Base-by-base conservation (phyloP, 2,888 invertebrate genomes). In the Ametastegia equiseti region DNA sequence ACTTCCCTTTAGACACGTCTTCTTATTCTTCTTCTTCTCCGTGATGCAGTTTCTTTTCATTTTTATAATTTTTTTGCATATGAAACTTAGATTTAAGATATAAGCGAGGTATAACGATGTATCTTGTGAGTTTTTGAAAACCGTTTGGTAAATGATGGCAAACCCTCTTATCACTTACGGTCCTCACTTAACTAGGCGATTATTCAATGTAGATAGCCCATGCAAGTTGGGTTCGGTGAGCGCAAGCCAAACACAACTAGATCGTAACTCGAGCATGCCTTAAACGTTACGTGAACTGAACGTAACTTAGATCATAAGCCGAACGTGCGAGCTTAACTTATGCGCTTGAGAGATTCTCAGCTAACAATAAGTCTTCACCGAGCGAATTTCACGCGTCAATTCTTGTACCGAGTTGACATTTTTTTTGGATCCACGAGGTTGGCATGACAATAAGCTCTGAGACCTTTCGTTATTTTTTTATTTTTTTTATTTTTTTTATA, bases 251-350 rank as follows among this genome's bases (percentile, higher is more conserved):
- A 19, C 54, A 54, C 75, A 36, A 54, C 75, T 75, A 75, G 75
- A 75, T 36, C 75, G 75, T 75, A 75, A 75, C 75, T 75, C 23
- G 75, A 75, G 71, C 47, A 71, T 71, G 27, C 71, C 27, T 71
- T 45, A 71, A 47, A 47, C 75, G 50, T 75, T 75, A 71, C 33
- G 54, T 75, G 54, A 75, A 75, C 75, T 75, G 54, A 75, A 75
- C 75, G 75, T 36, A 54, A 54, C 50, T n/a, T 75, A 75, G 75
- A 75, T 75, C 75, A 75, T 75, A 75, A 75, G 75, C 75, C 36
- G 75, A 75, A 36, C 75, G 75, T 75, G 54, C 75, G n/a, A 54
- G 75, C 33, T 75, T 75, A 75, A 50, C 54, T 50, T 75, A 36
- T 11, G 15, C 54, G 36, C 45, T 30, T 45, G 33, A 23, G 33